Base-by-base conservation (phyloP, 2,888 invertebrate species). In the Boloria euphrosyne region DNA sequence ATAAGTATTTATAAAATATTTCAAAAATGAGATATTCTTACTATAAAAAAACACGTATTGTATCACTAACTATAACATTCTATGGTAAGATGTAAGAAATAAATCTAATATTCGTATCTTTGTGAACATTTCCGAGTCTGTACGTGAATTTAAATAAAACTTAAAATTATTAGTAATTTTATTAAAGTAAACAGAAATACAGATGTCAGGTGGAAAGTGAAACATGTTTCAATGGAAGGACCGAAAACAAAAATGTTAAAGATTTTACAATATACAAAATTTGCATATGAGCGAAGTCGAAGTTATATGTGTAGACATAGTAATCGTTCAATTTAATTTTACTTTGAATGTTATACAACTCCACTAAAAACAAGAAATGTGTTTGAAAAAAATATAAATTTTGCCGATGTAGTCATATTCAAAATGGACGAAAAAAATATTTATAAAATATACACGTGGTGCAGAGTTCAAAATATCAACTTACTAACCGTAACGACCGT, bases 81-180 rank as follows among this genome's bases (percentile, higher is more conserved):
- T 59, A 18, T 44, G 3, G 31, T 57, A 44, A 44, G 27, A 58
- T 46, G 51, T 64, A 58, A 43, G 22, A 17, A 14, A 55, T 22
- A 22, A 51, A 18, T 51, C 57, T 18, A 44, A 44, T 49, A 49
- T 54, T 44, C 43, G 43, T 13, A 2, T 50, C 50, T 50, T 44
- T 63, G 50, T 13, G 64, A 52, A 47, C 57, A 52, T 27, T 22
- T 59, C 46, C 79, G 80, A 80, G 79, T 79, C 82, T 76, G 71
- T 72, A 67, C 71, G 78, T 76, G 74, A 84, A 84, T 86, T 86
- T 82, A 89, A 89, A 89, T 87, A 89, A 89, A 88, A 87, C 87
- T 88, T 89, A 86, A 75, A 80, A 79, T 83, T 80, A 84, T 82
- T 80, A 84, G 83, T 85, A 88, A 79, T 84, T 90, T 90, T 90